phyloP scores from a whole-genome alignment of 2,888 invertebrate genomes.

The Furcula furcula region DNA sequence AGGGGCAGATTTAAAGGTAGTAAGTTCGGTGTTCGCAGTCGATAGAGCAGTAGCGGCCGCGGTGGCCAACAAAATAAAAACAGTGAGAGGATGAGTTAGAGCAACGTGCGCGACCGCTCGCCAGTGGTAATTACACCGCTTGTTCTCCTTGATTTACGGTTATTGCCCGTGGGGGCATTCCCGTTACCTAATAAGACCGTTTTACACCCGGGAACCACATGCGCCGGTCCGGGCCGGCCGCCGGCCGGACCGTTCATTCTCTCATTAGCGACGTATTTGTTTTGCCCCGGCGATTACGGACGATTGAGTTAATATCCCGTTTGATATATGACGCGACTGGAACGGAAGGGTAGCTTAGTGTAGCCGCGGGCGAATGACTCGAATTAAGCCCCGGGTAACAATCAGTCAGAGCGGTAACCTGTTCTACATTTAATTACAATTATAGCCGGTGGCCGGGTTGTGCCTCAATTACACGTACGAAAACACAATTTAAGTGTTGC shows the following conservation, averaged over 20 bases:
- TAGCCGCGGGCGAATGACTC: slow-evolving; percentile 39
- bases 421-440: slow-evolving; percentile 28
- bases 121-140: slow-evolving; percentile 82
- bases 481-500: not conserved
- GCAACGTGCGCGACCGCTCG: slow-evolving; percentile 75
- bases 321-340: slow-evolving; percentile 65
- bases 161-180: slow-evolving; percentile 81
- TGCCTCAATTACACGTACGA: slow-evolving; percentile 9
- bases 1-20: slow-evolving; percentile 77
- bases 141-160: slow-evolving; percentile 82
- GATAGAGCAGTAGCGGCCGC: slow-evolving; percentile 73
- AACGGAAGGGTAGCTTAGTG: slow-evolving; percentile 55
- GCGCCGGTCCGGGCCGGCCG: slow-evolving; percentile 53
- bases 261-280: slow-evolving; percentile 76
- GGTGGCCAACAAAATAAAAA: slow-evolving; percentile 78
- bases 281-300: slow-evolving; percentile 67
- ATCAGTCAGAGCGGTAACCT: slow-evolving; percentile 28
- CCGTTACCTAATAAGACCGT: slow-evolving; percentile 81
- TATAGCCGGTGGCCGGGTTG: slow-evolving; percentile 16
- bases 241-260: slow-evolving; percentile 67
- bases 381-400: slow-evolving; percentile 39
- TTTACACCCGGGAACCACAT: slow-evolving; percentile 78
- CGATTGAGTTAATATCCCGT: slow-evolving; percentile 73
- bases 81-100: slow-evolving; percentile 78
- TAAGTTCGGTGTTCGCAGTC: slow-evolving; percentile 71